Base-by-base conservation (phyloP, 1,140 invertebrate genomes). In the Pygmarrhopalites habei region DNA sequence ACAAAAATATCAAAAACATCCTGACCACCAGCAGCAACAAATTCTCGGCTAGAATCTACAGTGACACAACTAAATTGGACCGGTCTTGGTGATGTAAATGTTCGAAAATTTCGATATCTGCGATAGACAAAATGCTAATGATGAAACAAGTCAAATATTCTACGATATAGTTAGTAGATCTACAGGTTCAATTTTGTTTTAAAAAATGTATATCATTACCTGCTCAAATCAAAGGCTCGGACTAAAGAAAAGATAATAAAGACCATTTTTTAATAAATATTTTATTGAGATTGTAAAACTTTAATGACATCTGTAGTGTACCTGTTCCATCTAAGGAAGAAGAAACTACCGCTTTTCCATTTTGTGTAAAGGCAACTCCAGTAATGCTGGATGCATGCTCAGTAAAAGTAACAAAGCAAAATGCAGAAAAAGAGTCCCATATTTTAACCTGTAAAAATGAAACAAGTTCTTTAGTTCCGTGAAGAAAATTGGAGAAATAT, bases 31-130 rank as follows among this genome's bases (percentile, higher is more conserved):
- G 95, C 94, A 29, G 89, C 91, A 26, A 98, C 84, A 68, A 98
- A 83, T 73, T 98, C 93, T 29, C 92, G 87, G 71, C 86, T 90
- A 5, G 82, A 79, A 75, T 98, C 95, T 10, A 98, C 75, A 1
- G 92, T 85, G 2, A 97, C 79, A 74, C 90, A 93, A n/a, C 86
- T 84, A 76, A 99, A 96, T 77, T 98, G 95, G 0, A 89, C 89
- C 0, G 91, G 87, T 66, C 83, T 80, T 0, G 92, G 90, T 0
- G 92, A 90, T 0, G 93, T 92, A 56, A 97, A 86, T 0, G 95
- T 98, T 65, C 92, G 84, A 78, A 98, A 98, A 77, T 98, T 98
- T 58, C 95, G 87, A 77, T 98, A 98, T 64, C 89, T 88, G 72
- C 58, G 76, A n/a, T n/a, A n/a, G n/a, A n/a, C n/a, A n/a, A n/a